Conservation (phyloP, 2,888 invertebrate genomes). For the Drosophila glabriapex region DNA sequence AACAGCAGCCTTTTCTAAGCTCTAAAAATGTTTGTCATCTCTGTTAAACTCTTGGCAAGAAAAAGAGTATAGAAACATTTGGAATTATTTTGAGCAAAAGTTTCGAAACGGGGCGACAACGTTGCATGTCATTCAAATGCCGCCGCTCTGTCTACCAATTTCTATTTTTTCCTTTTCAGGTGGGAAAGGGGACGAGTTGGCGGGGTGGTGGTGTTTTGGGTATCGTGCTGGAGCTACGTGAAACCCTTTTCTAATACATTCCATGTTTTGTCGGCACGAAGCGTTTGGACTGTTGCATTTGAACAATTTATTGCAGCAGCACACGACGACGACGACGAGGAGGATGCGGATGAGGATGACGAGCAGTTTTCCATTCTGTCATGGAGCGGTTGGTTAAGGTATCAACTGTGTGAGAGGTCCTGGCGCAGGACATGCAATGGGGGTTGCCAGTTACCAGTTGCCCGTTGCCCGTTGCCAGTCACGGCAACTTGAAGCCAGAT, state of each 20-base stretch:
- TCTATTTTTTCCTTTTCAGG: neutral
- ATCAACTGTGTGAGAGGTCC: conserved; percentile 13
- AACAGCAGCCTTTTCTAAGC: neutral
- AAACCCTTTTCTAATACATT: conserved; percentile 66
- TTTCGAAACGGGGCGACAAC: conserved; percentile 60
- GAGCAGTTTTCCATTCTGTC: conserved; percentile 9
- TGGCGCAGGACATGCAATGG: conserved; percentile 26
- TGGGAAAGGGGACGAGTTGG: neutral
- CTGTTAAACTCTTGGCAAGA: conserved; percentile 24
- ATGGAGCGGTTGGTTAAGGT: conserved; percentile 6
- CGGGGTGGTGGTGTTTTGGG: neutral
- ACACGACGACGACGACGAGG: conserved; percentile 28
- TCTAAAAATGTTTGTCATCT: neutral
- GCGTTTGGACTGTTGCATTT: conserved; percentile 64
- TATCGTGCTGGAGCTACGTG: neutral
- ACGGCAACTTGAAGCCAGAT: conserved; percentile 50
- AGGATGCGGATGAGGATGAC: neutral
- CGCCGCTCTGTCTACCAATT: conserved; percentile 43
- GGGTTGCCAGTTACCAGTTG: conserved; percentile 35
- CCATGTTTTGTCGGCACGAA: conserved; percentile 21
- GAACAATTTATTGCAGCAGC: conserved; percentile 73
- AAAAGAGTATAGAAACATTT: conserved; percentile 27
- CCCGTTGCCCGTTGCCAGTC: conserved; percentile 31
- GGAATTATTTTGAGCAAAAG: conserved; percentile 64
- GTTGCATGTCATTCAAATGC: conserved; percentile 77